Evolutionary conservation across 53 echinoderm and acorn worm species (phyloP), one percentile per base, ranked within the genome.

Genomic region (Antedon mediterranea): DNA sequence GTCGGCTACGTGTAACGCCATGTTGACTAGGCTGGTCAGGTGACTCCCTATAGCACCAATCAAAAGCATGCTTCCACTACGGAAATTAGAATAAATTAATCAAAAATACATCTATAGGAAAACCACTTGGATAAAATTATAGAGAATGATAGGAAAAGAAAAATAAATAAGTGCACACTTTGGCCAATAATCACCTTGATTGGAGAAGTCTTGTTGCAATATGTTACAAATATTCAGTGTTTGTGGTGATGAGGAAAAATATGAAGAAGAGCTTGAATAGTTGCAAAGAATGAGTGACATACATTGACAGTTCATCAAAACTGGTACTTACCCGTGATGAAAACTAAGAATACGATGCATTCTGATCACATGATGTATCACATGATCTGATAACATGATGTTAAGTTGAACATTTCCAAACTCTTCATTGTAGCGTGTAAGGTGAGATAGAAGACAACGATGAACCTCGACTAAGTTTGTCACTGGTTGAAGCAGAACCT

Each of bases 371-470:
- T 97, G 97, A 78, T 86, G 82, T 74, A 97, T 97, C 86, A 97
- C 84, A 74, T 91, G 85, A 84, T 97, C 92, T 9, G 97, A 97
- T 15, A 97, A 82, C 97, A 97, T 97, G 80, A 97, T 92, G 85
- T 97, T 97, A 43, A 97, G 89, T 71, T 89, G 89, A 28, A 89
- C 90, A 74, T 97, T 92, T 43, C 97, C 97, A 81, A 92, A 97
- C 76, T 95, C 97, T 74, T 97, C 97, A 72, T 97, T 97, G 88
- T 97, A 97, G 5, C 97, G 82, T 72, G 97, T 97, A 81, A 97
- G 82, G 78, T 97, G 97, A 2, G 88, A 88, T 32, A 87, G 82
- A 74, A 97, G 88, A 57, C 91, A 89, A 75, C 88, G 89, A 70
- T 97, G 97, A 33, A 97, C 97, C 79, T 89, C 84, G 43, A 92